These are phyloP conservation scores for Pecten maximus DNA, from an alignment of 2,888 invertebrate species.

Conservation along the genomic window DNA sequence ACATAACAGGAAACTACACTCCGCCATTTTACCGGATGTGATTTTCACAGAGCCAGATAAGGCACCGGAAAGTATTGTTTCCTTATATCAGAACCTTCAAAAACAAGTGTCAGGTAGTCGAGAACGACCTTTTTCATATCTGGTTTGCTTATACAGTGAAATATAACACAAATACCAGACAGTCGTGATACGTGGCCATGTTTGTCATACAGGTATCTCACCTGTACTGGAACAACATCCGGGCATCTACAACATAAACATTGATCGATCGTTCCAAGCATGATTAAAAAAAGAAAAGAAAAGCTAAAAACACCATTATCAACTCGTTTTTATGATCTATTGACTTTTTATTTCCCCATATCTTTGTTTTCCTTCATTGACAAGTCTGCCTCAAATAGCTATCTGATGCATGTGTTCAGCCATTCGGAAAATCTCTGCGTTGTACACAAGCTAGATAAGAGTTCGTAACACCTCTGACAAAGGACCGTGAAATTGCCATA, in stretches of 20 bases:
- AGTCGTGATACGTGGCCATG: too few species aligned
- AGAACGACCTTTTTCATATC: too few species aligned
- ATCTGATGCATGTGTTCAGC: neutral
- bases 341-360: neutral
- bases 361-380: neutral
- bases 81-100: too few species aligned
- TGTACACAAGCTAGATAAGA: neutral
- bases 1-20: too few species aligned
- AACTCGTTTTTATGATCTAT: neutral
- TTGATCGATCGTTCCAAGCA: neutral
- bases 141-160: too few species aligned
- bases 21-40: too few species aligned
- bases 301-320: neutral
- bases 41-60: too few species aligned
- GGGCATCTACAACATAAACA: neutral
- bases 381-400: neutral
- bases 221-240: neutral
- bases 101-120: too few species aligned
- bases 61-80: too few species aligned
- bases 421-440: neutral
- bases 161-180: too few species aligned
- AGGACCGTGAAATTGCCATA: constrained; percentile 6
- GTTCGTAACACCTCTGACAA: constrained; percentile 24
- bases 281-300: neutral
- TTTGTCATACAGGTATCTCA: too few species aligned